These are phyloP conservation scores for Monochamus alternatus DNA, from an alignment of 2,888 invertebrate species.

Conservation along the genomic window DNA sequence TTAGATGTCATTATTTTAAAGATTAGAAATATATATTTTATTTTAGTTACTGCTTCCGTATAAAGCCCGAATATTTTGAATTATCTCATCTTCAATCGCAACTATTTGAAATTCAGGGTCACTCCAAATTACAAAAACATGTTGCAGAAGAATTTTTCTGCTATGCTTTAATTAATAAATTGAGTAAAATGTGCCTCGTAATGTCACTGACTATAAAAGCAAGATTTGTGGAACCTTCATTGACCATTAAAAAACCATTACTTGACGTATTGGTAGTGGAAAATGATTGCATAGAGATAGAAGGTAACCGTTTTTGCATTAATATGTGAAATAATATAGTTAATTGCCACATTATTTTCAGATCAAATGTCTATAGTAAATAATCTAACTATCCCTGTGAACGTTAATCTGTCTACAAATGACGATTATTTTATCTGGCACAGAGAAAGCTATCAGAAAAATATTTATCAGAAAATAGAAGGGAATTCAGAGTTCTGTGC, in stretches of 20 bases:
- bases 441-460: conserved; percentile 20
- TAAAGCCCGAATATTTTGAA: conserved; percentile 72
- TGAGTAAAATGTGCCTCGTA: conserved; percentile 73
- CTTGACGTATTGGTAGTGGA: conserved; percentile 69
- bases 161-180: conserved; percentile 73
- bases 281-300: conserved; percentile 19
- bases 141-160: conserved; percentile 76
- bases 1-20: too few species aligned
- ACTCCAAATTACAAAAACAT: conserved; percentile 66
- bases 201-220: conserved; percentile 73
- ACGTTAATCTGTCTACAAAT: conserved; percentile 44
- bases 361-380: conserved; percentile 75
- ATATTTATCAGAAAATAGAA: conserved; percentile 15
- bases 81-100: conserved; percentile 70
- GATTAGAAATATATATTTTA: too few species aligned
- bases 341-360: conserved; percentile 59
- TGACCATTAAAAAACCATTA: conserved; percentile 72
- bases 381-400: conserved; percentile 69
- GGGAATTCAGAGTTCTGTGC: neutral
- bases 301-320: conserved; percentile 51
- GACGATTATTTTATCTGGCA: conserved; percentile 49
- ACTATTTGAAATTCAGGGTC: conserved; percentile 49
- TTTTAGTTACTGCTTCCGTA: conserved; percentile 70
- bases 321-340: conserved; percentile 1
- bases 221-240: conserved; percentile 75